Evolutionary conservation across 2,888 invertebrate genomes (phyloP), one percentile per base, ranked within the genome.

Genomic region (Philereme vetulata): DNA sequence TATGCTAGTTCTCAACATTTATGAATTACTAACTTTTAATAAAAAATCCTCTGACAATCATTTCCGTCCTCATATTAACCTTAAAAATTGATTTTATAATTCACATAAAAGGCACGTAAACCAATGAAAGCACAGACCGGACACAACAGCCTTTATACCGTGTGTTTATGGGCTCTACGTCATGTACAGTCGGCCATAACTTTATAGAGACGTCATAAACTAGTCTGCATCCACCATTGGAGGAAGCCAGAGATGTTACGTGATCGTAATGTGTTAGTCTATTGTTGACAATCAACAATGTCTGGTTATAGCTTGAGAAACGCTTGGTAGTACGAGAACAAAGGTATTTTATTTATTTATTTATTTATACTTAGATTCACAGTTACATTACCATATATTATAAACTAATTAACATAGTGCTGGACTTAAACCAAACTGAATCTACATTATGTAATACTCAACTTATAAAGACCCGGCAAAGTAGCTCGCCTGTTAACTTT

Each of bases 151-250:
- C 68, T 76, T 80, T 76, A 75, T 72, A 59, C 71, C 65, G 66
- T 64, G 72, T 77, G 77, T 81, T 81, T 77, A 81, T 76, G 72
- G 64, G 70, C 70, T 65, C 71, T 69, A 70, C 70, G 68, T 76
- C 75, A 74, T 75, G 69, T 67, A 73, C 72, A 77, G 65, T 67
- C 62, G 65, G 66, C 66, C 68, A 72, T 80, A 77, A 81, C 77
- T 71, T 74, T 72, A 74, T 74, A 71, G 75, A 68, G 70, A 75
- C 68, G 67, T 72, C 76, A 75, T 80, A 78, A 79, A 79, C 70
- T 64, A 58, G 64, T 71, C 62, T 67, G 70, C 73, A 72, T 71
- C 68, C 66, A 67, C 40, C 55, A 43, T 42, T 21, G 35, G 67
- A 66, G 72, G 66, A 74, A 71, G 67, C 65, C 69, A 57, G 61